Base-by-base conservation (phyloP, 2,888 invertebrate genomes). In the Epirrita christyi region DNA sequence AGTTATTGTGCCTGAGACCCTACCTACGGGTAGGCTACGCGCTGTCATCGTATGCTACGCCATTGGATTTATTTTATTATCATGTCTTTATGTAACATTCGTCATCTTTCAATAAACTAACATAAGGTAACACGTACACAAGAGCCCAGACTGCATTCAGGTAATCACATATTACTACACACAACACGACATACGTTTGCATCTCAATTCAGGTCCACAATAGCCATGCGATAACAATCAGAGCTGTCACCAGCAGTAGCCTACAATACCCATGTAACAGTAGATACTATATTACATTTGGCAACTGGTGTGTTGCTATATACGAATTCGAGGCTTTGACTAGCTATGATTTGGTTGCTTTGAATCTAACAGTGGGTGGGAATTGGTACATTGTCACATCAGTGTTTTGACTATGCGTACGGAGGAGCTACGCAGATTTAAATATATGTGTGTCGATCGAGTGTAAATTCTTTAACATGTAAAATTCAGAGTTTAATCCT, bases 191-290 rank as follows among this genome's bases (percentile, higher is more conserved):
- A 48, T 44, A 53, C 42, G 45, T 44, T 42, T 52, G 48, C 50
- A 57, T 47, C 47, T 43, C 57, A 36, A 41, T 55, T 45, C 21
- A 13, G 43, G 52, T 29, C 13, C 54, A 69, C 68, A 71, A 72
- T 63, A 36, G 54, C 14, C 53, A 43, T 37, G 40, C 49, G 61
- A 70, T 69, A 70, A 53, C 63, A 37, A 60, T 65, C 67, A 38
- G 36, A 8, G 13, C 66, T 70, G 75, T 68, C 76, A 71, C 43
- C 21, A 44, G 10, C 75, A 75, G 21, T 21, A 21, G 61, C 38
- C 32, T 29, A 15, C 36, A 51, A 49, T 48, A 28, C 36, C 13
- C 27, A 29, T 40, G 48, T 10, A 28, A 40, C 36, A 29, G 14
- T 32, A 38, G 10, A 11, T 46, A 40, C 29, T n/a, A 21, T 8